Conservation (phyloP, 1,140 invertebrate genomes). For the Cataglyphis hispanica region DNA sequence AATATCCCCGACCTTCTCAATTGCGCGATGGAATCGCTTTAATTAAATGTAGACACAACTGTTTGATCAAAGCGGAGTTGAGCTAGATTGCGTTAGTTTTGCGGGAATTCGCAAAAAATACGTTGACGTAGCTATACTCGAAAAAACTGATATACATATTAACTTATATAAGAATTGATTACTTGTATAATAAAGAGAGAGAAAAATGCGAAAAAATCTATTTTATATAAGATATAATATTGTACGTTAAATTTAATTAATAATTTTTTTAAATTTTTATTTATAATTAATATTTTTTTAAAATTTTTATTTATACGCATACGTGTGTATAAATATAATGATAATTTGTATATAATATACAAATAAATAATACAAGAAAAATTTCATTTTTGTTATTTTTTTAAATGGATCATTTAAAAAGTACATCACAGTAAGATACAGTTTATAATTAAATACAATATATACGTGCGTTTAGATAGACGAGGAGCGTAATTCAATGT, state of each 20-base stretch:
- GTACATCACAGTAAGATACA: neutral
- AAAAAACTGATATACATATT: slow-evolving; percentile 10
- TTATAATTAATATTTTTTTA: too few relatives aligned
- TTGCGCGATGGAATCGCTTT: neutral
- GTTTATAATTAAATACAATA: slow-evolving; percentile 1
- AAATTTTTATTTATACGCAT: too few relatives aligned
- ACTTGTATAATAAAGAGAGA: too few relatives aligned
- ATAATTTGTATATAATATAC: neutral
- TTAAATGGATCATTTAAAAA: neutral
- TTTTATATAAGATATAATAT: neutral
- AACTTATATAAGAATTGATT: neutral
- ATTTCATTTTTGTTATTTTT: neutral
- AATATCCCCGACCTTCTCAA: slow-evolving; percentile 5
- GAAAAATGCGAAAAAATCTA: neutral
- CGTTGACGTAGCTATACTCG: neutral
- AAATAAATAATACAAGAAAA: neutral
- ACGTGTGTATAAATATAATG: too few relatives aligned
- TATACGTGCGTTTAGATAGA: neutral
- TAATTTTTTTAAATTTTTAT: too few relatives aligned
- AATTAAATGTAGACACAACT: slow-evolving; percentile 44
- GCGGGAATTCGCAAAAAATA: slow-evolving; percentile 6
- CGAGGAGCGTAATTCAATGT: neutral
- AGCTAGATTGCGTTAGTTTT: slow-evolving; percentile 40
- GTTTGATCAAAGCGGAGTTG: slow-evolving; percentile 30
- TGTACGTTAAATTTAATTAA: too few relatives aligned